phyloP scores from a whole-genome alignment of 2,888 invertebrate genomes.

The Graphium colonna region DNA sequence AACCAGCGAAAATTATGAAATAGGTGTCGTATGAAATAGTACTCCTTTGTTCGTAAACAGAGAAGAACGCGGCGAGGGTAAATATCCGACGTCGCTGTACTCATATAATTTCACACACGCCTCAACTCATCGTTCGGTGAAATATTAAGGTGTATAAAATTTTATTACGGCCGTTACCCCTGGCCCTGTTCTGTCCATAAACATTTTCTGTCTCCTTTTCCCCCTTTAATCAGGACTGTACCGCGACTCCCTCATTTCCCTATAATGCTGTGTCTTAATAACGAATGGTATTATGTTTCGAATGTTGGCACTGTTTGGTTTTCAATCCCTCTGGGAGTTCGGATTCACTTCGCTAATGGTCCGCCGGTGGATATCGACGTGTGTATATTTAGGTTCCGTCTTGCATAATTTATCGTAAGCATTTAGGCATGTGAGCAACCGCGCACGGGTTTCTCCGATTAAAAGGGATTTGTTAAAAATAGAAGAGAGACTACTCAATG shows the following conservation, averaged over 20 bases:
- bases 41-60: neutral
- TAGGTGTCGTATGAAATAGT: neutral
- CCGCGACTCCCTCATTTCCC: conserved; percentile 58
- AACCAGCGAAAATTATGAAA: no score
- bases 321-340: conserved; percentile 66
- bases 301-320: conserved; percentile 68
- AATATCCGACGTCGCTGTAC: conserved; percentile 52
- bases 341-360: conserved; percentile 62
- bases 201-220: conserved; percentile 63
- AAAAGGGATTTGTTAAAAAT: no score
- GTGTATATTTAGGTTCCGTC: no score
- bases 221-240: conserved; percentile 33
- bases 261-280: conserved; percentile 74
- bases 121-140: conserved; percentile 72
- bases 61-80: conserved; percentile 42
- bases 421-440: no score
- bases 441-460: no score
- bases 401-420: no score
- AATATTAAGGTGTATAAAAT: conserved; percentile 78
- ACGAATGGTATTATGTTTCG: conserved; percentile 69
- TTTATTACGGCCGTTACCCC: conserved; percentile 74
- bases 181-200: conserved; percentile 61
- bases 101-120: conserved; percentile 72
- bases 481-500: no score
- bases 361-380: conserved; percentile 38